These are phyloP conservation scores for Antennarius striatus DNA, from an alignment of 2,113 vertebrate genomes.

Conservation along the genomic window DNA sequence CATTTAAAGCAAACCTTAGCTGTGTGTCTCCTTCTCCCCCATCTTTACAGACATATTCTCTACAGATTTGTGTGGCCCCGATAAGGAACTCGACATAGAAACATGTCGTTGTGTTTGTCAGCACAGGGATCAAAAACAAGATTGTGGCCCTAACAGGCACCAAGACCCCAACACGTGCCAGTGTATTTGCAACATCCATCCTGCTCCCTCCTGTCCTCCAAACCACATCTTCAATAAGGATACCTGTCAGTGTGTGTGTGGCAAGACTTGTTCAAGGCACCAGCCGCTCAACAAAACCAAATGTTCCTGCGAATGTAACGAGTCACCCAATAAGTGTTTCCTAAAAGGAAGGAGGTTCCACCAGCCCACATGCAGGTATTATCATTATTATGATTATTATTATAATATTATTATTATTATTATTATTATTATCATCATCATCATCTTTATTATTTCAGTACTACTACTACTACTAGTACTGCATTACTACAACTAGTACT, in stretches of 20 bases:
- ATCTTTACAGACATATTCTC: slow-evolving; percentile 73
- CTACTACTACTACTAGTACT: no score
- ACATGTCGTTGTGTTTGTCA: slow-evolving; percentile 92
- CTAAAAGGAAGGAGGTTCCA: slow-evolving; percentile 91
- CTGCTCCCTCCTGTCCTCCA: slow-evolving; percentile 79
- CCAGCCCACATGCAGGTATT: slow-evolving; percentile 93
- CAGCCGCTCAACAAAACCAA: slow-evolving; percentile 90
- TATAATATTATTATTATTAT: no score
- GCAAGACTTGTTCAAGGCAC: slow-evolving; percentile 86
- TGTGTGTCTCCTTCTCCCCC: background rate
- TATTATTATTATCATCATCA: no score
- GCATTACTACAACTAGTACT: no score
- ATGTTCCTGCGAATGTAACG: slow-evolving; percentile 91
- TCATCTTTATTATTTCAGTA: no score
- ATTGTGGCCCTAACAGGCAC: slow-evolving; percentile 86
- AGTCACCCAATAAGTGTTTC: slow-evolving; percentile 92
- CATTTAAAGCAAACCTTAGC: no score
- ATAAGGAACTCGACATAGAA: slow-evolving; percentile 91
- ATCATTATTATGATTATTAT: no score
- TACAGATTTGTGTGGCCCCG: slow-evolving; percentile 85
- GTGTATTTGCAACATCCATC: slow-evolving; percentile 84
- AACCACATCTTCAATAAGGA: slow-evolving; percentile 87
- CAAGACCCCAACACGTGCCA: slow-evolving; percentile 87
- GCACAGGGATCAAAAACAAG: slow-evolving; percentile 70
- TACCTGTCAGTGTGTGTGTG: slow-evolving; percentile 89